phyloP scores from a whole-genome alignment of 2,888 invertebrate genomes.

The Cecidostiba fungosa region DNA sequence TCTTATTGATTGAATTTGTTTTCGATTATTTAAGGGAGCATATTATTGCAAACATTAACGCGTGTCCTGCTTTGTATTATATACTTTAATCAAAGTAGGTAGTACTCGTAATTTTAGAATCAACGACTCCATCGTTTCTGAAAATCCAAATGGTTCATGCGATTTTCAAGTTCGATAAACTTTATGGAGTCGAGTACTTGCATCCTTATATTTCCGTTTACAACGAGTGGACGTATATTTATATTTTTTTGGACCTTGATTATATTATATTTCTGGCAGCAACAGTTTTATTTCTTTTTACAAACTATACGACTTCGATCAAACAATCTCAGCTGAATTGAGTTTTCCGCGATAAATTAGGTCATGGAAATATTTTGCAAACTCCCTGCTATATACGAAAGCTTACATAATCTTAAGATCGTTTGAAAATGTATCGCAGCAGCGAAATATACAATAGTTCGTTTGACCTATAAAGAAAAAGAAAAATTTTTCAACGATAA shows the following conservation, averaged over 20 bases:
- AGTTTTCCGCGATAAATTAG: background rate
- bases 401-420: background rate
- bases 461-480: background rate
- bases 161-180: conserved; percentile 19
- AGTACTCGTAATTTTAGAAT: background rate
- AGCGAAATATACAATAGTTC: background rate
- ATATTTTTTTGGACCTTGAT: too few species aligned
- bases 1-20: conserved; percentile 49
- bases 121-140: background rate
- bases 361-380: background rate
- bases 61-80: background rate
- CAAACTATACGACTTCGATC: background rate
- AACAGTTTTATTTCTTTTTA: too few species aligned
- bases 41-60: background rate
- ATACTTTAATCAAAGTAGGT: background rate
- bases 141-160: conserved; percentile 22
- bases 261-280: too few species aligned
- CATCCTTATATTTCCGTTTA: too few species aligned
- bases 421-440: background rate
- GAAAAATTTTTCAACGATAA: background rate
- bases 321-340: background rate
- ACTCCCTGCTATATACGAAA: background rate
- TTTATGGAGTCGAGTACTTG: conserved; percentile 11
- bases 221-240: too few species aligned
- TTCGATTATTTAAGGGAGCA: conserved; percentile 12